These are phyloP conservation scores for Macquaria ambigua DNA, from an alignment of 2,113 vertebrate species.

Conservation along the genomic window DNA sequence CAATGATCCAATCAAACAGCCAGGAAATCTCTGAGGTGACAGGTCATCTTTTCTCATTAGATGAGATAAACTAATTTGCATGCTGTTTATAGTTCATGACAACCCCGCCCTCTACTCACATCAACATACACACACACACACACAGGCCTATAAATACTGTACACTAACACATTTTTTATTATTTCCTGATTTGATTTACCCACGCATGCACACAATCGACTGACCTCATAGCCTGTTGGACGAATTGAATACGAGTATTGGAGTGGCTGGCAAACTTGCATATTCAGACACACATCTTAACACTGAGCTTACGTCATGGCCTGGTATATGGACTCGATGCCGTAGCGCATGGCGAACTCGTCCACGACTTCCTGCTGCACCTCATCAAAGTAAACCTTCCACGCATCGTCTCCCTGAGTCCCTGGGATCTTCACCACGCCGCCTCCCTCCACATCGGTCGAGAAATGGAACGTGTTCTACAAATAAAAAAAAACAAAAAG, in stretches of 20 bases:
- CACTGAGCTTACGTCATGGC: constrained; percentile 95
- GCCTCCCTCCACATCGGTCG: constrained; percentile 91
- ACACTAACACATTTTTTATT: neutral
- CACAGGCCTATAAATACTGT: neutral
- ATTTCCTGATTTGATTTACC: constrained; percentile 60
- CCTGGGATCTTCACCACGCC: constrained; percentile 91
- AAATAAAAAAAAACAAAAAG: constrained; percentile 17
- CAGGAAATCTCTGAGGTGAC: constrained; percentile 34
- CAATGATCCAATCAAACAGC: constrained; percentile 36
- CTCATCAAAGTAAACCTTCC: constrained; percentile 98
- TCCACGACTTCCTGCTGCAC: constrained; percentile 95
- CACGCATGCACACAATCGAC: constrained; percentile 1
- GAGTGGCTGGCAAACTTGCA: neutral
- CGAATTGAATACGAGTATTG: neutral
- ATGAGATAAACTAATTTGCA: constrained; percentile 63
- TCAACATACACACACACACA: neutral
- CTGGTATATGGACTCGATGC: constrained; percentile 97
- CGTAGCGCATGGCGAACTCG: constrained; percentile 98
- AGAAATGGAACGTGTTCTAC: constrained; percentile 94
- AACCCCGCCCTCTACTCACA: constrained; percentile 8
- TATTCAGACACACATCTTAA: neutral
- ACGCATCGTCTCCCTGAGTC: constrained; percentile 93
- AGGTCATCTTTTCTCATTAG: constrained; percentile 68
- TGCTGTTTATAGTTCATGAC: constrained; percentile 60
- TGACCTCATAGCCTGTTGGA: neutral